Conservation (phyloP, 2,113 vertebrate species). For the Morone chrysops region DNA sequence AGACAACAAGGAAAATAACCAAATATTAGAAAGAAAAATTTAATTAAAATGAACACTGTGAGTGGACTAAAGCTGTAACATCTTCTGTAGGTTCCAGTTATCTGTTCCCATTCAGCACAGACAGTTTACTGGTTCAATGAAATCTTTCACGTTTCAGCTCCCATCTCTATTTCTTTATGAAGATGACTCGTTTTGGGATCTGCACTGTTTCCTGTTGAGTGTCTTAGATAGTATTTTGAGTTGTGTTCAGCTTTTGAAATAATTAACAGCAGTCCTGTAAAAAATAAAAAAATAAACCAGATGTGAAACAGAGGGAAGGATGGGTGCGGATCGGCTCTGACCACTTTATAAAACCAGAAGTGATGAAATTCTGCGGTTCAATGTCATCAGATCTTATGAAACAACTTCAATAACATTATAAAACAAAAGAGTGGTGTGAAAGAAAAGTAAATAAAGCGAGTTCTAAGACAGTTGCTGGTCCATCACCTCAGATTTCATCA, state of each 20-base stretch:
- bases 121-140: not conserved
- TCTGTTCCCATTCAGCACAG: not conserved
- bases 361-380: constrained; percentile 26
- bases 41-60: too few species aligned
- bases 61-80: not conserved
- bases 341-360: constrained; percentile 21
- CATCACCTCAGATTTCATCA: not conserved
- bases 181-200: not conserved
- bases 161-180: not conserved
- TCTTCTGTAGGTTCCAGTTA: not conserved
- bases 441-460: not conserved
- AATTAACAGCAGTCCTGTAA: not conserved
- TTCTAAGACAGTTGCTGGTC: not conserved
- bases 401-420: not conserved
- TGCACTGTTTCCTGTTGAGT: not conserved
- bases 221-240: constrained; percentile 1
- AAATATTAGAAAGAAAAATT: too few species aligned
- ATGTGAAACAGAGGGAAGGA: constrained; percentile 13
- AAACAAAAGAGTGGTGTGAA: not conserved
- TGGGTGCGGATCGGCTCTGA: not conserved
- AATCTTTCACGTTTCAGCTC: not conserved
- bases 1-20: not conserved
- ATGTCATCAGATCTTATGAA: constrained; percentile 28
- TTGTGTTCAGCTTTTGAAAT: constrained; percentile 9
- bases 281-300: constrained; percentile 6